These are phyloP conservation scores for Leptinotarsa peninsularis DNA, from an alignment of 2,888 invertebrate genomes.

Conservation along the genomic window DNA sequence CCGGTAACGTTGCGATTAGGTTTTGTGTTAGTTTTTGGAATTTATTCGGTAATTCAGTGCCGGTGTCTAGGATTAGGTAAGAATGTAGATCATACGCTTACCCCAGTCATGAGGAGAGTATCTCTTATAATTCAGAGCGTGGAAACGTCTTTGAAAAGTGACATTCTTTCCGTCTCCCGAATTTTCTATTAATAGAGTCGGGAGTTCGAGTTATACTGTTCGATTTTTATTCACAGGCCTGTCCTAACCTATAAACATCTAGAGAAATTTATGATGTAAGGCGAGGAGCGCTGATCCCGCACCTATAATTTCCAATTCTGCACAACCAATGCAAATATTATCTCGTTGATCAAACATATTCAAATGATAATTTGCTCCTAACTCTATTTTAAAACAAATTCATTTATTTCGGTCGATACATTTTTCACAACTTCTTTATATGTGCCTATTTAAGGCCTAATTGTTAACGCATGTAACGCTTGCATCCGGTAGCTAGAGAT, in stretches of 20 bases:
- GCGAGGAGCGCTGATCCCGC: neutral
- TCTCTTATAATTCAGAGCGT: neutral
- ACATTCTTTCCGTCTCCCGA: neutral
- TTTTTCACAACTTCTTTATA: neutral
- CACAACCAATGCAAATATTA: neutral
- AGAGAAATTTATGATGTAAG: constrained; percentile 10
- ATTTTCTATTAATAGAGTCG: constrained; percentile 17
- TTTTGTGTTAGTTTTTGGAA: constrained; percentile 48
- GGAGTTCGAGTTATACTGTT: constrained; percentile 7
- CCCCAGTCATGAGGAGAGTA: neutral
- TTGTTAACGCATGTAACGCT: neutral
- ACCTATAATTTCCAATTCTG: constrained; percentile 7
- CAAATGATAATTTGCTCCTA: neutral
- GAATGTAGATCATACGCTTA: constrained; percentile 29
- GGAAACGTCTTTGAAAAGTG: neutral
- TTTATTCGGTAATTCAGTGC: constrained; percentile 42
- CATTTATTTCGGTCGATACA: neutral
- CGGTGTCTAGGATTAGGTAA: constrained; percentile 51
- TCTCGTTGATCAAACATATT: neutral
- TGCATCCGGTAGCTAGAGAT: neutral
- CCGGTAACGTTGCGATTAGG: constrained; percentile 40
- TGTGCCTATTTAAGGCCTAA: neutral
- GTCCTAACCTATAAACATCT: constrained; percentile 15
- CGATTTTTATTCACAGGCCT: constrained; percentile 16
- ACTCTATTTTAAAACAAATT: neutral